Conservation (phyloP, 2,113 vertebrate species). For the Megaceryle torquata region DNA sequence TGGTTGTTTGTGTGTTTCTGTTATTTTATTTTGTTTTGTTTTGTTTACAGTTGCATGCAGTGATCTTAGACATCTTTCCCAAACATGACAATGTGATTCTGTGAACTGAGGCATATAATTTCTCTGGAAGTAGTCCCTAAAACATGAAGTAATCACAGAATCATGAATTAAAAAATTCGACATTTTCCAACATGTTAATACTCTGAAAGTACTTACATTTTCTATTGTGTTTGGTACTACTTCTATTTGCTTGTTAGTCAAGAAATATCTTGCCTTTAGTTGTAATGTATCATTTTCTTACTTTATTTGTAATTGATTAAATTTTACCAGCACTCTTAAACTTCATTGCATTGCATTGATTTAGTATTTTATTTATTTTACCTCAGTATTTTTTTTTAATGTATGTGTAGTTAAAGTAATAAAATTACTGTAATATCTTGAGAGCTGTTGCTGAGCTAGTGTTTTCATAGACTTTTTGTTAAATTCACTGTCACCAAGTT, state of each 20-base stretch:
- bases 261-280: not conserved
- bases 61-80: no score
- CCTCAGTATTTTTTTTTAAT: not conserved
- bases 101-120: not conserved
- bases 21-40: no score
- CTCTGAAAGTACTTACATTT: not conserved
- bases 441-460: not conserved
- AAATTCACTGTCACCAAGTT: not conserved
- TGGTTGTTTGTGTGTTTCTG: no score
- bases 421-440: slow-evolving; percentile 35
- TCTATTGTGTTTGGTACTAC: not conserved
- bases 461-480: slow-evolving; percentile 7
- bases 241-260: not conserved
- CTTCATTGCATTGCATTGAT: not conserved
- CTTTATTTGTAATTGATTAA: slow-evolving; percentile 3
- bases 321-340: slow-evolving; percentile 27
- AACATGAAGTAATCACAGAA: not conserved
- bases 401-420: not conserved
- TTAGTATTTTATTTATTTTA: slow-evolving; percentile 42
- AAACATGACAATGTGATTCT: no score
- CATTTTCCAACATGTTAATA: not conserved
- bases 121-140: not conserved
- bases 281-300: slow-evolving; percentile 24
- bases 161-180: not conserved
- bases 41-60: no score